Base-by-base conservation (phyloP, 2,797 vertebrate species). In the Pangasius djambal region DNA sequence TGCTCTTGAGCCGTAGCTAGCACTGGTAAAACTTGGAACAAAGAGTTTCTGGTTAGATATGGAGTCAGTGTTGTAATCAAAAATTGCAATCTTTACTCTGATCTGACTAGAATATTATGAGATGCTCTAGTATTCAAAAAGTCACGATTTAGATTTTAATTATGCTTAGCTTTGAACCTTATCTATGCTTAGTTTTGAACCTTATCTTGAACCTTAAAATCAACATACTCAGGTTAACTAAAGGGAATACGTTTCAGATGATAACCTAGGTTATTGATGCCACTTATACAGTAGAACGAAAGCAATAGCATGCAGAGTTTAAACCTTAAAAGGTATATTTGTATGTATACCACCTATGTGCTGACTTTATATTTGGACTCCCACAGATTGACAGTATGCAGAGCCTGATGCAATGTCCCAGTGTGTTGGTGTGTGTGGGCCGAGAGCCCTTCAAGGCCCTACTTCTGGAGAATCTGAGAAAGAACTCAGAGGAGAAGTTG, bases 351-450 rank as follows among this genome's bases (percentile, higher is more conserved):
- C 44, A 22, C 7, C 31, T 75, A 3, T 81, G 48, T 57, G 5
- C 48, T 70, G 20, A 77, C 34, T 90, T 40, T 87, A 57, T 88
- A 88, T 22, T 31, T 86, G 52, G 20, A 13, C 59, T 28, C 59
- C 59, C 6, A 52, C 92, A 99, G 98, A 97, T 99, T 0, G 97
- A 98, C 93, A 98, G 93, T 85, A 90, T 98, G 93, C 97, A 97
- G 90, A 95, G 94, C 74, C 94, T 99, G 40, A 91, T 98, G 55
- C 96, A 96, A 55, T 96, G 97, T 75, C 97, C 98, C 52, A 95
- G 22, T 0, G 85, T 97, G 86, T 94, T 99, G n/a, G 94, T 99
- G 83, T 99, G 98, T 57, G 96, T 97, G 0, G 98, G 98, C 25
- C 93, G 94, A 12, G 98, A 99, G 89, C 94, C 97, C 0, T 97